Evolutionary conservation across 2,888 invertebrate genomes (phyloP).

Genomic region (Antitype chi): DNA sequence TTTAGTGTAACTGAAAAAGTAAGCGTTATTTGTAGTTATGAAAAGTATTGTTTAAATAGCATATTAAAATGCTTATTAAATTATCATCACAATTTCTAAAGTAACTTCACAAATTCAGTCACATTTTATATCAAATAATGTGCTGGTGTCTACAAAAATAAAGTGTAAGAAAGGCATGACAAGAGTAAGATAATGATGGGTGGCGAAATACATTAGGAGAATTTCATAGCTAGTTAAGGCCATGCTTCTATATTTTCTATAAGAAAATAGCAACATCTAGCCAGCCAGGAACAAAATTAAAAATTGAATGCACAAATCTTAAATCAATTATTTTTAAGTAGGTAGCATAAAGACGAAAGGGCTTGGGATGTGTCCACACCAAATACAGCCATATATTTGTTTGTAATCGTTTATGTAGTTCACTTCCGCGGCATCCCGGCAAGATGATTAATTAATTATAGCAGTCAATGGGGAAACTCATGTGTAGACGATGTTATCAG

Average conservation of each 20-base stretch:
- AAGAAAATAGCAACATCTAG: slow-evolving; percentile 40
- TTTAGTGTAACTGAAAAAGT: slow-evolving; percentile 68
- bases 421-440: neutral
- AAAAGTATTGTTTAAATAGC: slow-evolving; percentile 74
- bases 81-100: slow-evolving; percentile 69
- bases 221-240: slow-evolving; percentile 54
- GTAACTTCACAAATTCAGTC: slow-evolving; percentile 68
- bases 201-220: slow-evolving; percentile 37
- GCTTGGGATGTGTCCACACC: neutral
- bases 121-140: slow-evolving; percentile 61
- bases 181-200: slow-evolving; percentile 34
- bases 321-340: slow-evolving; percentile 53
- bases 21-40: slow-evolving; percentile 67
- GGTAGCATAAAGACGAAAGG: slow-evolving; percentile 46
- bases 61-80: slow-evolving; percentile 69
- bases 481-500: slow-evolving; percentile 8
- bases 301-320: slow-evolving; percentile 47
- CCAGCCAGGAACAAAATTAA: slow-evolving; percentile 42
- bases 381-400: slow-evolving; percentile 25
- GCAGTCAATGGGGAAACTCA: slow-evolving; percentile 1
- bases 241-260: slow-evolving; percentile 49
- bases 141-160: slow-evolving; percentile 33
- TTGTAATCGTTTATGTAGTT: slow-evolving; percentile 13
- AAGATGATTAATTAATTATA: slow-evolving; percentile 12
- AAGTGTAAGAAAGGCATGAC: slow-evolving; percentile 48